phyloP scores from a whole-genome alignment of 2,797 vertebrate species.

The Lutjanus argentimaculatus region DNA sequence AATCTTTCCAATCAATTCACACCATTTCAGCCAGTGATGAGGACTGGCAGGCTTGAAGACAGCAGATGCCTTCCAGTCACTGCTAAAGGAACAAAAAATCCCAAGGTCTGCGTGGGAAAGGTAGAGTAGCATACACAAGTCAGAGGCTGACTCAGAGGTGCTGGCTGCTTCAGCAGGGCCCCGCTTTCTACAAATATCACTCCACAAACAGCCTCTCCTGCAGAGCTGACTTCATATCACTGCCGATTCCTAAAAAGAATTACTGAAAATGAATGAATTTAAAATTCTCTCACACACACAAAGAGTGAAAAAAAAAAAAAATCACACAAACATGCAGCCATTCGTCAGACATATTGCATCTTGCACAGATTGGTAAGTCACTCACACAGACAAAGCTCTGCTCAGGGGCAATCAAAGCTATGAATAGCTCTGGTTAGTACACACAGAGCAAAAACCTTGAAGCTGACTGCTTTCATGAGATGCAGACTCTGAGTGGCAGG shows the following conservation, averaged over 20 bases:
- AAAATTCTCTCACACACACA: constrained; percentile 19
- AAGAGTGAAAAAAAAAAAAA: background rate
- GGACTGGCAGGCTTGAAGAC: constrained; percentile 45
- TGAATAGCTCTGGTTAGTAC: constrained; percentile 72
- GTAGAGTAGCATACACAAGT: constrained; percentile 15
- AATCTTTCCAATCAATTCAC: constrained; percentile 62
- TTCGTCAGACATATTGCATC: constrained; percentile 29
- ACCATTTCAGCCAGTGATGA: constrained; percentile 65
- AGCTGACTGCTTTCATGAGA: constrained; percentile 71
- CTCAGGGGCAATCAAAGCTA: constrained; percentile 72
- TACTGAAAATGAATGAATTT: constrained; percentile 40
- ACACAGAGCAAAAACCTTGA: constrained; percentile 67
- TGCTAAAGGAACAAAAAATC: constrained; percentile 32
- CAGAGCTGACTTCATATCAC: constrained; percentile 13
- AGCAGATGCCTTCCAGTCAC: constrained; percentile 42
- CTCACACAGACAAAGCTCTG: constrained; percentile 61
- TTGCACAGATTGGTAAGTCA: constrained; percentile 58
- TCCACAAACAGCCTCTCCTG: constrained; percentile 6
- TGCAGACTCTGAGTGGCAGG: constrained; percentile 68
- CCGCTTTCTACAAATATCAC: constrained; percentile 8
- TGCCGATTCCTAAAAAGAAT: constrained; percentile 38
- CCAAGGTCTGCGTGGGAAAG: constrained; percentile 25
- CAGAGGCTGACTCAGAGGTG: constrained; percentile 26
- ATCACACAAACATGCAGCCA: constrained; percentile 9
- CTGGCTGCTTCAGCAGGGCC: constrained; percentile 9